A percentile compares a stretch with the other conserved stretches of the same genome.
Conservation (phyloP, 1,140 invertebrate species). For the Riptortus pedestris region DNA sequence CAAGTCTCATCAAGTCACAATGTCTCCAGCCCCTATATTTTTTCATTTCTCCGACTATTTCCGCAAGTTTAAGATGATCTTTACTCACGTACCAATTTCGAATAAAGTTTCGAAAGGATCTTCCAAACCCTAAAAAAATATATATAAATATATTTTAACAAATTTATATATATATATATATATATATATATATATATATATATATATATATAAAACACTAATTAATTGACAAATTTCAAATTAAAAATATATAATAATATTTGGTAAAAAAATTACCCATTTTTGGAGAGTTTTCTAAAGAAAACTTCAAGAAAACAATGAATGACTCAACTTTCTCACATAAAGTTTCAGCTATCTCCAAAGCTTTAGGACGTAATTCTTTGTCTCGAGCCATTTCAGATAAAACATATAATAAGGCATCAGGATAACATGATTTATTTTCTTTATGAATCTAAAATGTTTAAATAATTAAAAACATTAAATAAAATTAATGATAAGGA, state of each 20-base stretch:
- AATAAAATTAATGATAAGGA: not conserved
- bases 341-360: not conserved
- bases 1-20: slow-evolving; percentile 19
- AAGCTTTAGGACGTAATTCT: not conserved
- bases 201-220: not conserved
- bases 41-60: not conserved
- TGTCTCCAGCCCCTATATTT: slow-evolving; percentile 24
- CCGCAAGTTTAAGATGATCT: slow-evolving; percentile 13
- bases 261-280: not conserved
- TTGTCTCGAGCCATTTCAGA: not conserved
- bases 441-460: not conserved
- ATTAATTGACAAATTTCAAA: no score
- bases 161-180: not conserved
- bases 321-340: not conserved
- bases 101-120: slow-evolving; percentile 20
- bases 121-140: slow-evolving; percentile 8
- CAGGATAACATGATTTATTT: not conserved
- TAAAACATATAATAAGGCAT: not conserved
- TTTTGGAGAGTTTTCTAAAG: not conserved
- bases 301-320: slow-evolving; percentile 2
- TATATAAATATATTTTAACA: no score
- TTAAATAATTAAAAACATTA: not conserved
- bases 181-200: not conserved
- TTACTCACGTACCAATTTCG: slow-evolving; percentile 16
- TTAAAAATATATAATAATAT: not conserved